Conservation (phyloP, 2,113 vertebrate genomes). For the Aegypius monachus region DNA sequence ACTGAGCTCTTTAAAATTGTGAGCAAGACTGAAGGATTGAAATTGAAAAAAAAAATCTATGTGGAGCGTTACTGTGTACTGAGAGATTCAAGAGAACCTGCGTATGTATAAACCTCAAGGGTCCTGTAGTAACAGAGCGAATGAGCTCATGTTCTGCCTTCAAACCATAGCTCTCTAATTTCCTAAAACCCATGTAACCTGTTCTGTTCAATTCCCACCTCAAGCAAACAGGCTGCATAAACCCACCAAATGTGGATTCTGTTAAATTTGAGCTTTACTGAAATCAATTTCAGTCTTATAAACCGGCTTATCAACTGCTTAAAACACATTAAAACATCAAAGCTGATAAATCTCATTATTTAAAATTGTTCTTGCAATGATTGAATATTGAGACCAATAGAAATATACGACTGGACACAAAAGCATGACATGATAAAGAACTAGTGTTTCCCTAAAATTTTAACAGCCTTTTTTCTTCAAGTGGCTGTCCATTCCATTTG, state of each 20-base stretch:
- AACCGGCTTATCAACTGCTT: not conserved
- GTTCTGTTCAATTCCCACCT: not conserved
- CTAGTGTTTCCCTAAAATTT: not conserved
- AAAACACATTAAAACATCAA: not conserved
- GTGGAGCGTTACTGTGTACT: not conserved
- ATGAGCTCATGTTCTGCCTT: not conserved
- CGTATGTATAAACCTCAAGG: not conserved
- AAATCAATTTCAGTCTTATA: not conserved
- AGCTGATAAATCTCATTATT: not conserved
- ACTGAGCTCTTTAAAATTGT: not conserved
- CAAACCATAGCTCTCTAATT: not conserved
- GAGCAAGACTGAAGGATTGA: not conserved
- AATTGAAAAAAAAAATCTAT: not conserved
- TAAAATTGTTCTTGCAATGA: not conserved
- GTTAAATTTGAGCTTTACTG: not conserved
- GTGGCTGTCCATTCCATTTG: not conserved
- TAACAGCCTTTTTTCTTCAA: not conserved
- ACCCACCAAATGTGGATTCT: not conserved
- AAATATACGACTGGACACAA: not conserved
- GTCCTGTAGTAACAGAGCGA: not conserved
- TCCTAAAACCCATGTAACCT: not conserved
- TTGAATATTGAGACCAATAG: not conserved
- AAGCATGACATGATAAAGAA: not conserved
- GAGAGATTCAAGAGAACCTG: not conserved
- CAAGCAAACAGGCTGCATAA: not conserved